phyloP scores from a whole-genome alignment of 2,113 vertebrate genomes.

The Chloropsis cyanopogon region DNA sequence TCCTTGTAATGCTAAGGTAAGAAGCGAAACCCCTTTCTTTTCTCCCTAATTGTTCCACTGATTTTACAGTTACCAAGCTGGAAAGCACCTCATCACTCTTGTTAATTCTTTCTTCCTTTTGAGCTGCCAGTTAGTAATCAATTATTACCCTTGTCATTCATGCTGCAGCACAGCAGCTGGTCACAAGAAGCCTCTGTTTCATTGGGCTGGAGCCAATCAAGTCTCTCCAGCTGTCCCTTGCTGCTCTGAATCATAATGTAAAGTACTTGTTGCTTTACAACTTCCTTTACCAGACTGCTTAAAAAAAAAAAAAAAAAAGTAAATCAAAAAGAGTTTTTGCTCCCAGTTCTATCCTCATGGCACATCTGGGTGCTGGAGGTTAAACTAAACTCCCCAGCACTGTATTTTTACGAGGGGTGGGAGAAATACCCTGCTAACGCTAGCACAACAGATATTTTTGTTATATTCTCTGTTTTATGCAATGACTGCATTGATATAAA shows the following conservation, averaged over 20 bases:
- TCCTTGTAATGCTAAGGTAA: slow-evolving; percentile 56
- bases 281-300: slow-evolving; percentile 64
- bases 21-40: slow-evolving; percentile 56
- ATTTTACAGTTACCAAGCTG: slow-evolving; percentile 72
- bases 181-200: slow-evolving; percentile 83
- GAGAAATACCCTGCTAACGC: background rate
- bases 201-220: slow-evolving; percentile 80
- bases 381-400: background rate
- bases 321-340: slow-evolving; percentile 48
- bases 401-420: slow-evolving; percentile 8
- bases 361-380: slow-evolving; percentile 62
- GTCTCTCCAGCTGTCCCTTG: slow-evolving; percentile 84
- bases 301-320: background rate
- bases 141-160: slow-evolving; percentile 88
- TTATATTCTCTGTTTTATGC: slow-evolving; percentile 75
- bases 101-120: slow-evolving; percentile 75
- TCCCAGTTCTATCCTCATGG: slow-evolving; percentile 71
- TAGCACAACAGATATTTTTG: slow-evolving; percentile 46
- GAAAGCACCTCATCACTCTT: slow-evolving; percentile 59
- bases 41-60: slow-evolving; percentile 46
- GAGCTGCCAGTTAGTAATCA: slow-evolving; percentile 83
- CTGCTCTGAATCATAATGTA: slow-evolving; percentile 76
- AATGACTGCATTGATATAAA: slow-evolving; percentile 73
- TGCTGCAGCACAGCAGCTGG: slow-evolving; percentile 82
- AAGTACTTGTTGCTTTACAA: slow-evolving; percentile 72